Conservation (phyloP, 1,140 invertebrate species). For the Limonius californicus region DNA sequence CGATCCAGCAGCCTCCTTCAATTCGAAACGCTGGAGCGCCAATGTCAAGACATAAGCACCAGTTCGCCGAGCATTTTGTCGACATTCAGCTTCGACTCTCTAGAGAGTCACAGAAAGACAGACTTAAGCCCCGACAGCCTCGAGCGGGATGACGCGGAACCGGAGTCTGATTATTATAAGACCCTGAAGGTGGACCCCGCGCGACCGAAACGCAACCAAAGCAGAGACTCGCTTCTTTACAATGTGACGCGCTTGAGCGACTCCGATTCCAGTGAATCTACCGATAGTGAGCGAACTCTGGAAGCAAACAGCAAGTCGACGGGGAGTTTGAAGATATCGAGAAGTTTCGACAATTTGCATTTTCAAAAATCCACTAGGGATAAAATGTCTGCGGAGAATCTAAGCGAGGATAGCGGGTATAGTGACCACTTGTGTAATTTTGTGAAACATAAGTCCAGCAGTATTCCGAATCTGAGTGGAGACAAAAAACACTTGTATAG, state of each 20-base stretch:
- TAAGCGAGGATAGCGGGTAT: conserved; percentile 73
- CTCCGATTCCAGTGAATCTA: conserved; percentile 29
- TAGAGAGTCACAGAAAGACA: conserved; percentile 49
- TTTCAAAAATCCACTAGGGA: conserved; percentile 37
- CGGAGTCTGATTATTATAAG: conserved; percentile 39
- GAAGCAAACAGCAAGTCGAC: conserved; percentile 34
- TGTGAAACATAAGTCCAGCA: conserved; percentile 47
- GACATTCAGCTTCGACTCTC: conserved; percentile 55
- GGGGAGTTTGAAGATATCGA: conserved; percentile 48
- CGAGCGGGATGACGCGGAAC: conserved; percentile 39
- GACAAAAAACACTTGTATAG: conserved; percentile 15
- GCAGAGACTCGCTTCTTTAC: conserved; percentile 30
- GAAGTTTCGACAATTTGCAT: conserved; percentile 52
- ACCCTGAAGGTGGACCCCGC: conserved; percentile 35
- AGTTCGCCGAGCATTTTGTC: conserved; percentile 50
- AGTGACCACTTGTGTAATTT: conserved; percentile 55
- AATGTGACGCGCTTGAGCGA: conserved; percentile 27
- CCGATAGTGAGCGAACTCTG: conserved; percentile 41
- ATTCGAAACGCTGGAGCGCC: conserved; percentile 74
- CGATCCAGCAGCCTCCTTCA: conserved; percentile 74
- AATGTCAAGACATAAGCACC: conserved; percentile 52
- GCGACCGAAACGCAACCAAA: conserved; percentile 23
- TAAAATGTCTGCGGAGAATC: conserved; percentile 65
- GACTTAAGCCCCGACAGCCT: conserved; percentile 54
- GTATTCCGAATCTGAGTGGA: conserved; percentile 45